A percentile compares a stretch with the other conserved stretches of the same genome.
These are phyloP conservation scores for Pinna nobilis DNA, from an alignment of 1,140 invertebrate species.

Conservation along the genomic window DNA sequence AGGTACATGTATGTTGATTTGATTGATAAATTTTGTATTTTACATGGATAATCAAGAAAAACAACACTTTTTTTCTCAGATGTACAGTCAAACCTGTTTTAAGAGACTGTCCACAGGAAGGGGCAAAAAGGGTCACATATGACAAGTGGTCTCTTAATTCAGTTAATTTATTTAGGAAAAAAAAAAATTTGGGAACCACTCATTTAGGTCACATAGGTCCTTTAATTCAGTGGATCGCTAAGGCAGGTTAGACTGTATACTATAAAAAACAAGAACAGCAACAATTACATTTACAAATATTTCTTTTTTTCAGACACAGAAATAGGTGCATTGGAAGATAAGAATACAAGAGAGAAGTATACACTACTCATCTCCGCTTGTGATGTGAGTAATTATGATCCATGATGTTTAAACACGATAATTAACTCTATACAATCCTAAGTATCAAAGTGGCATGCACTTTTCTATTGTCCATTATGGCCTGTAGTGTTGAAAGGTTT, in stretches of 20 bases:
- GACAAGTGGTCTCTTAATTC: too few relatives aligned
- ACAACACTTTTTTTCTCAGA: neutral
- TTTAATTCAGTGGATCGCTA: too few relatives aligned
- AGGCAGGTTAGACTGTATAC: too few relatives aligned
- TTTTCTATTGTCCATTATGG: neutral
- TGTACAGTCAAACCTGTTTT: too few relatives aligned
- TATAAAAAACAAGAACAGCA: neutral
- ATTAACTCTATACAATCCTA: neutral
- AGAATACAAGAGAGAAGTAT: conserved; percentile 81
- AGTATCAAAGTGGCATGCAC: neutral
- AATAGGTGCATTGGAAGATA: conserved; percentile 78
- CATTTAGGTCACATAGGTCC: neutral
- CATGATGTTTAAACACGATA: neutral
- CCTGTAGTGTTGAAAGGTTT: neutral
- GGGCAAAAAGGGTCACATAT: too few relatives aligned
- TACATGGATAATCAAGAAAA: neutral
- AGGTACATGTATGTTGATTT: neutral
- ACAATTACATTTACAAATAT: neutral
- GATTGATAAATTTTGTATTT: conserved; percentile 2
- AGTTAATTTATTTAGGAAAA: too few relatives aligned
- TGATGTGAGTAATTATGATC: conserved; percentile 76
- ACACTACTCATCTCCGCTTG: conserved; percentile 85
- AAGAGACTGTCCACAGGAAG: too few relatives aligned
- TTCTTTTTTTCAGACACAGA: conserved; percentile 80
- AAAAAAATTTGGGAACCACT: too few relatives aligned